Evolutionary conservation across 1,140 invertebrate genomes (phyloP).

Genomic region (Bombus turneri): DNA sequence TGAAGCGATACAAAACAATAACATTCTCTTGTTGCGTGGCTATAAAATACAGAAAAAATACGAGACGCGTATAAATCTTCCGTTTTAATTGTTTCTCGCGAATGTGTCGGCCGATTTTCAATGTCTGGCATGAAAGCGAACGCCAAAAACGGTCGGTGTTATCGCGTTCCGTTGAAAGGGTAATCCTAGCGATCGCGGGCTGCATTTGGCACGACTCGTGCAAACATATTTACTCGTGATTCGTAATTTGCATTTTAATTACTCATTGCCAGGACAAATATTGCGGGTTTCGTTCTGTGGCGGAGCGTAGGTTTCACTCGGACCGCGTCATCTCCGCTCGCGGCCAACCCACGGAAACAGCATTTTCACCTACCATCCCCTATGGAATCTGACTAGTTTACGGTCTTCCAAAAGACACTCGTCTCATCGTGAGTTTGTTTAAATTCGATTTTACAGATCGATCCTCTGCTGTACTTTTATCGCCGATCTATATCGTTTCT

Average conservation of each 20-base stretch:
- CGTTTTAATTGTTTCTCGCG: not conserved
- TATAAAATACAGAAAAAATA: not conserved
- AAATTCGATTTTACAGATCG: not conserved
- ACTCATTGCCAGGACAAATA: constrained; percentile 71
- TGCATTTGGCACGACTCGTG: constrained; percentile 66
- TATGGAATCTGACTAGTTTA: not conserved
- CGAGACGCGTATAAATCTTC: not conserved
- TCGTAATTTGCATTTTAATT: constrained; percentile 76
- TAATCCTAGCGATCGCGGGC: constrained; percentile 56
- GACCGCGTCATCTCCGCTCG: constrained; percentile 38
- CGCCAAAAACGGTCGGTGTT: constrained; percentile 32
- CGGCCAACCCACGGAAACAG: constrained; percentile 17
- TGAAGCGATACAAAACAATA: not conserved
- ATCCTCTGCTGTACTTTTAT: not conserved
- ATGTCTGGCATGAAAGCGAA: constrained; percentile 9
- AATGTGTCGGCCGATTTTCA: not conserved
- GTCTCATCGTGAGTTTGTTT: not conserved
- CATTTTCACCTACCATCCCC: constrained; percentile 24
- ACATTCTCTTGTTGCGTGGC: not conserved
- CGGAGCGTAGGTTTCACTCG: constrained; percentile 36
- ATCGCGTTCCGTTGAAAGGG: constrained; percentile 53
- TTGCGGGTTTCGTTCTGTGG: constrained; percentile 66
- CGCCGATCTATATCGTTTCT: too few relatives aligned
- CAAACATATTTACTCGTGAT: constrained; percentile 69
- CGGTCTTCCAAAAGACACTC: not conserved